These are phyloP conservation scores for Pangasius krempfi DNA, from an alignment of 2,797 vertebrate species.

Conservation along the genomic window DNA sequence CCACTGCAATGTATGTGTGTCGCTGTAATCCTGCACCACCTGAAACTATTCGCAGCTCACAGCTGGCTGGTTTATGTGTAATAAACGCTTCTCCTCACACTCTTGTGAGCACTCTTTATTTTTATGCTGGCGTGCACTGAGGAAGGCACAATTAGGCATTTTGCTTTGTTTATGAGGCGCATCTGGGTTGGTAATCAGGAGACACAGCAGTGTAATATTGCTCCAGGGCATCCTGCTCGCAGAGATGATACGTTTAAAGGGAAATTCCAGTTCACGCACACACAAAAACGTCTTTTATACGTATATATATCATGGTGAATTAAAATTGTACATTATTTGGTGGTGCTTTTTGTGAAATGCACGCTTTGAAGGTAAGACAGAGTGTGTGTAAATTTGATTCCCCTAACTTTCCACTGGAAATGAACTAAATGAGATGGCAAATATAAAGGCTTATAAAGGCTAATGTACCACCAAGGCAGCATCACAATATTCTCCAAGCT, in stretches of 20 bases:
- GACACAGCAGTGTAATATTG: slow-evolving; percentile 34
- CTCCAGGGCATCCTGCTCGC: slow-evolving; percentile 34
- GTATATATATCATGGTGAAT: background rate
- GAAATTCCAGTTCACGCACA: background rate
- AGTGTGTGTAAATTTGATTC: background rate
- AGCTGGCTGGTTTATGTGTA: slow-evolving; percentile 35
- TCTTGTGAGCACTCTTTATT: slow-evolving; percentile 42
- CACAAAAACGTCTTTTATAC: background rate
- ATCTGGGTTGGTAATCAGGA: slow-evolving; percentile 49
- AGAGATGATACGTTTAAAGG: slow-evolving; percentile 36
- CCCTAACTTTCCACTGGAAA: background rate
- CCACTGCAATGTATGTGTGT: background rate
- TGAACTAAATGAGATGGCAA: background rate
- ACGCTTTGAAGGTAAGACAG: background rate
- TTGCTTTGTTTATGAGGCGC: slow-evolving; percentile 51
- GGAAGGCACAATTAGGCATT: slow-evolving; percentile 47
- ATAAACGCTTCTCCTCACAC: slow-evolving; percentile 45
- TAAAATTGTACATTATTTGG: background rate
- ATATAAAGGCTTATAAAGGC: background rate
- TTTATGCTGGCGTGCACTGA: slow-evolving; percentile 38
- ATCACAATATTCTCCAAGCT: background rate
- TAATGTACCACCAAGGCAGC: background rate
- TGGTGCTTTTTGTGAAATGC: background rate
- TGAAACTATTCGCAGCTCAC: background rate
- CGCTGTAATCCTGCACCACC: background rate